These are phyloP conservation scores for Lophius piscatorius DNA, from an alignment of 2,113 vertebrate genomes.

Conservation along the genomic window DNA sequence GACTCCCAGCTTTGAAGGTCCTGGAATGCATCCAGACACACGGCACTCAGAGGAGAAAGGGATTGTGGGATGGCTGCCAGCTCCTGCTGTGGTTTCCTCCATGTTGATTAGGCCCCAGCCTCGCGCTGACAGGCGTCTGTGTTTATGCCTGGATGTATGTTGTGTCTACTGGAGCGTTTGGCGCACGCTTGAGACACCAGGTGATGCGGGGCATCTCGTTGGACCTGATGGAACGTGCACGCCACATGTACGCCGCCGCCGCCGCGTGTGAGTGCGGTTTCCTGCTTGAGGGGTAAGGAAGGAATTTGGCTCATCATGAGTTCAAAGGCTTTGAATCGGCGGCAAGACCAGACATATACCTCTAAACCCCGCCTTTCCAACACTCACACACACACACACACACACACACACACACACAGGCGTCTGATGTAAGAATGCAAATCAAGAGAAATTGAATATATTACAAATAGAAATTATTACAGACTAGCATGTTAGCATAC, in stretches of 20 bases:
- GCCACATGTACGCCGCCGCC: constrained; percentile 6
- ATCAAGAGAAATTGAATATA: too few relatives aligned
- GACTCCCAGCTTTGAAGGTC: constrained; percentile 67
- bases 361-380: too few relatives aligned
- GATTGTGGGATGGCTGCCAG: constrained; percentile 28
- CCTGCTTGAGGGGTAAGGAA: constrained; percentile 44
- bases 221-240: constrained; percentile 9
- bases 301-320: constrained; percentile 68
- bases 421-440: too few relatives aligned
- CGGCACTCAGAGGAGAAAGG: constrained; percentile 52
- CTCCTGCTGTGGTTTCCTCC: constrained; percentile 36
- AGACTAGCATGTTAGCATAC: too few relatives aligned
- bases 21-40: constrained; percentile 59
- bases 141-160: constrained; percentile 24
- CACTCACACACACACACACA: too few relatives aligned
- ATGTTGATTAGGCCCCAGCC: constrained; percentile 47
- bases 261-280: constrained; percentile 24
- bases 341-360: constrained; percentile 63
- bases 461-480: too few relatives aligned
- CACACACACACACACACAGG: too few relatives aligned
- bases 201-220: constrained; percentile 35
- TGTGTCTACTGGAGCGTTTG: constrained; percentile 36
- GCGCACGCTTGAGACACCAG: constrained; percentile 27
- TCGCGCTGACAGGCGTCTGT: constrained; percentile 16
- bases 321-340: constrained; percentile 68